Percentiles rank a stretch among this genome's conserved stretches.
Evolutionary conservation across 2,113 vertebrate species (phyloP).

Genomic region (Hystrix cristata): DNA sequence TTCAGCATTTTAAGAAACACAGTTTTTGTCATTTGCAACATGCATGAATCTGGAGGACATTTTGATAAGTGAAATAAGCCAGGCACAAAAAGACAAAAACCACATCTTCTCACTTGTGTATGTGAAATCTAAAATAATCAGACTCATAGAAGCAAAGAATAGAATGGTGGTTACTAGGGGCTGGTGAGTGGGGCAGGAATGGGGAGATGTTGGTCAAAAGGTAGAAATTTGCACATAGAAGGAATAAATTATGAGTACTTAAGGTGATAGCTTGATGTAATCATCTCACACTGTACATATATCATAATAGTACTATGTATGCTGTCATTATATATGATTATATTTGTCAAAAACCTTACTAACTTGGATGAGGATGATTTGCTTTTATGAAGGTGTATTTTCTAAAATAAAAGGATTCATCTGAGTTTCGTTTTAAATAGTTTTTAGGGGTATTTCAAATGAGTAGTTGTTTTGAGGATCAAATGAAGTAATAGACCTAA

Average conservation of each 20-base stretch:
- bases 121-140: background rate
- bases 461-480: constrained; percentile 28
- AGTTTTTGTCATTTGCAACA: background rate
- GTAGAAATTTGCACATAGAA: background rate
- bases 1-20: background rate
- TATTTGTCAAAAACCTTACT: background rate
- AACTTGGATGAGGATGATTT: constrained; percentile 4
- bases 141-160: background rate
- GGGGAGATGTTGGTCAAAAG: background rate
- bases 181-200: background rate
- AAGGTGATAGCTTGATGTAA: background rate
- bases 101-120: background rate
- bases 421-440: constrained; percentile 39
- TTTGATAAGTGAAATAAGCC: background rate
- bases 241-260: background rate
- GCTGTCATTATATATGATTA: background rate
- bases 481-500: constrained; percentile 56
- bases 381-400: constrained; percentile 30
- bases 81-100: background rate
- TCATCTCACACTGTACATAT: background rate
- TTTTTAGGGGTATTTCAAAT: constrained; percentile 37
- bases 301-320: background rate
- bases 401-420: background rate
- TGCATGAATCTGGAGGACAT: background rate
- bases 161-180: background rate